A percentile compares a stretch with the other conserved stretches of the same genome.
Evolutionary conservation across 2,113 vertebrate species (phyloP).

Genomic region (Albula glossodonta): DNA sequence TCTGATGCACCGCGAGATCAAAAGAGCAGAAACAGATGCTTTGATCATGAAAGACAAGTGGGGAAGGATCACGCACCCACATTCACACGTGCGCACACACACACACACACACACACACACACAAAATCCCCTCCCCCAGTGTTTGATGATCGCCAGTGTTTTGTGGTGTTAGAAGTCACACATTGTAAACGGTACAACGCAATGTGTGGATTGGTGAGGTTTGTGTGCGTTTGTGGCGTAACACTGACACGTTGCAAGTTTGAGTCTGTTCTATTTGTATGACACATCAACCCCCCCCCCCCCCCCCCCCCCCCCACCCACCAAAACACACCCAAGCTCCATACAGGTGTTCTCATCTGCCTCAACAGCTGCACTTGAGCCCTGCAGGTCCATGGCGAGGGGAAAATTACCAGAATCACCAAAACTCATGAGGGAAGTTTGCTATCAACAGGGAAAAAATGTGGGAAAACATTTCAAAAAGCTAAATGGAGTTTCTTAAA

Average conservation of each 20-base stretch:
- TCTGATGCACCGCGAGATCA: conserved; percentile 33
- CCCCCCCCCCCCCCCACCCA: background rate
- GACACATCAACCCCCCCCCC: background rate
- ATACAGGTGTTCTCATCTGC: background rate
- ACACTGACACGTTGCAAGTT: background rate
- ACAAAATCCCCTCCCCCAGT: conserved; percentile 24
- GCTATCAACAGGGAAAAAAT: too few species aligned
- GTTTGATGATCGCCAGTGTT: conserved; percentile 60
- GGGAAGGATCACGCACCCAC: background rate
- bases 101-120: background rate
- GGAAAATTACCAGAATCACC: background rate
- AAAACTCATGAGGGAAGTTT: background rate
- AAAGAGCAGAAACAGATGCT: conserved; percentile 34
- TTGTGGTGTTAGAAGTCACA: conserved; percentile 48
- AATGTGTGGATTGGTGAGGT: background rate
- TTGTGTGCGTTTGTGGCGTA: background rate
- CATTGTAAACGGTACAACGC: conserved; percentile 8
- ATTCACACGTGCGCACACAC: background rate
- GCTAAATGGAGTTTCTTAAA: too few species aligned
- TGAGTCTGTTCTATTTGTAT: too few species aligned
- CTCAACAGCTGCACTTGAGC: too few species aligned
- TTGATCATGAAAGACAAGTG: conserved; percentile 35
- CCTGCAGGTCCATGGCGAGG: background rate
- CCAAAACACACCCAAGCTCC: background rate
- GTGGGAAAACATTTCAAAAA: too few species aligned